phyloP scores from a whole-genome alignment of 2,113 vertebrate genomes.

The Scomber japonicus region DNA sequence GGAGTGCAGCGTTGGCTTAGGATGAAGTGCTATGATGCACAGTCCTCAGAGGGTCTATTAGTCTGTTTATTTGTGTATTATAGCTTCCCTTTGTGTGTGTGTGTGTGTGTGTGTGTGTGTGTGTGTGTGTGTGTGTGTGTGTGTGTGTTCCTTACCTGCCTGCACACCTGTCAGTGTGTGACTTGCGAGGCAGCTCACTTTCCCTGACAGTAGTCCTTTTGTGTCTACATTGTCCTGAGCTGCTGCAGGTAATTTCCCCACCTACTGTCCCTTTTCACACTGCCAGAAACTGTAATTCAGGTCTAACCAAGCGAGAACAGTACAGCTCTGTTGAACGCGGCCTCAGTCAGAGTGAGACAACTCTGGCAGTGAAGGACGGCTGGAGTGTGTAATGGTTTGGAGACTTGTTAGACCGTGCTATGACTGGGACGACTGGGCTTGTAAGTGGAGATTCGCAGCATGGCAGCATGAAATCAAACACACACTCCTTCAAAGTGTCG shows the following conservation, averaged over 20 bases:
- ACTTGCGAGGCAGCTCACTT: constrained; percentile 20
- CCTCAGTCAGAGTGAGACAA: constrained; percentile 25
- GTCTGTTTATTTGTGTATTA: constrained; percentile 4
- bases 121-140: constrained; percentile 8
- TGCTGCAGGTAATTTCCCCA: constrained; percentile 56
- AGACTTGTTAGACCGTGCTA: constrained; percentile 14
- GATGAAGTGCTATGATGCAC: background rate
- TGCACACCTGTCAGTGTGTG: background rate
- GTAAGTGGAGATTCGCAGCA: background rate
- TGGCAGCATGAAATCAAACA: background rate
- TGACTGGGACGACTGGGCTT: constrained; percentile 29
- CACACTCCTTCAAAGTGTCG: background rate
- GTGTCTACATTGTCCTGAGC: constrained; percentile 53
- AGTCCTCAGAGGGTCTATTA: background rate
- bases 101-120: constrained; percentile 10
- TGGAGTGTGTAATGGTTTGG: constrained; percentile 38
- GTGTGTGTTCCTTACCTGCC: background rate
- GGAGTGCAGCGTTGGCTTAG: background rate
- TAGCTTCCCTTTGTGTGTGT: background rate
- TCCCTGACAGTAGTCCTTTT: constrained; percentile 51
- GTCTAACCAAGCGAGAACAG: constrained; percentile 58
- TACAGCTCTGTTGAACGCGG: constrained; percentile 14
- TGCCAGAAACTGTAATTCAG: constrained; percentile 46
- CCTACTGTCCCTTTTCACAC: constrained; percentile 54
- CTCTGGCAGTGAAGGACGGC: constrained; percentile 14